Evolutionary conservation across 2,113 vertebrate species (phyloP).

Genomic region (Mormyrus lacerda): DNA sequence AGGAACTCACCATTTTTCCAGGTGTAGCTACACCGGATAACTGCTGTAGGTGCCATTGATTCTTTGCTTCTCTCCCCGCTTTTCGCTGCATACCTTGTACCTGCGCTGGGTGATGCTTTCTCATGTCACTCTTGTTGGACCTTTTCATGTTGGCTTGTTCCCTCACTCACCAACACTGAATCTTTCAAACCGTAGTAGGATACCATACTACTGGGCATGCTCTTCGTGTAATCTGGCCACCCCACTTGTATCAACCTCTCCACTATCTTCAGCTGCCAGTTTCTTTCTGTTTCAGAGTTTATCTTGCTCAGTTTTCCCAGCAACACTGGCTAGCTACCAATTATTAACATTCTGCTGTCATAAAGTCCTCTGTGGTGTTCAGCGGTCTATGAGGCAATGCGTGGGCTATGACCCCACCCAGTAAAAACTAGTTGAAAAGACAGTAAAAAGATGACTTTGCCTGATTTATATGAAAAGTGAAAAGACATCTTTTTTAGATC

Average conservation of each 20-base stretch:
- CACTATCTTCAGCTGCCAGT: background rate
- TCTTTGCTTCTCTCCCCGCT: background rate
- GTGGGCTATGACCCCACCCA: too few relatives aligned
- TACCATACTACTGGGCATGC: too few relatives aligned
- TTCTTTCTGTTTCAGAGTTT: background rate
- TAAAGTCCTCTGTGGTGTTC: background rate
- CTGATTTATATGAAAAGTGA: background rate
- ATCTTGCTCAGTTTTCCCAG: background rate
- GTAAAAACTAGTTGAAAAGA: too few relatives aligned
- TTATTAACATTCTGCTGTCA: background rate
- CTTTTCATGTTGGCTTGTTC: background rate
- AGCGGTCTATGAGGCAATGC: background rate
- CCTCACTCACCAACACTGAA: background rate
- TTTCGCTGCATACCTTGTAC: background rate
- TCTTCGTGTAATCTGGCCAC: too few relatives aligned
- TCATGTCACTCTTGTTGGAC: background rate
- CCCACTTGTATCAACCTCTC: too few relatives aligned
- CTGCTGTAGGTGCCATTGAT: background rate
- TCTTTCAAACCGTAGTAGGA: background rate
- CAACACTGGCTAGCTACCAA: background rate
- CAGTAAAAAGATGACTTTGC: too few relatives aligned
- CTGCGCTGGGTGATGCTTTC: background rate
- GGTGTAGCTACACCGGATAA: background rate
- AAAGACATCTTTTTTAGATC: background rate
- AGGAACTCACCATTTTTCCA: background rate